phyloP scores from a whole-genome alignment of 2,888 invertebrate genomes.

The Temnothorax unifasciatus region DNA sequence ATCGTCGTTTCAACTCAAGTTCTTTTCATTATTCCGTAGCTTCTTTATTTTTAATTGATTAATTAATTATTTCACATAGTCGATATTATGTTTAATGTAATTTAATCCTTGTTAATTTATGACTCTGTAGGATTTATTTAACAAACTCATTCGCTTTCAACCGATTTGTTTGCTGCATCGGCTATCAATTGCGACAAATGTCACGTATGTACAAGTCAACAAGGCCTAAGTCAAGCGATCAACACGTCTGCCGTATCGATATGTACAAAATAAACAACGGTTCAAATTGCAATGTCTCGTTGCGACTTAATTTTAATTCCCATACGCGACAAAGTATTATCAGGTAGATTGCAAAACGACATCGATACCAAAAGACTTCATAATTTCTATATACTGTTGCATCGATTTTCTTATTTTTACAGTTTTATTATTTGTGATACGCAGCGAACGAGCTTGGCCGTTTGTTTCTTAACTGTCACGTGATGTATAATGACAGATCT shows the following conservation, averaged over 20 bases:
- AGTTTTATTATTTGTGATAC: background rate
- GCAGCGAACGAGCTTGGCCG: no score
- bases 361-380: background rate
- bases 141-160: background rate
- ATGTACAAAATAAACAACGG: background rate
- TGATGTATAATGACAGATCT: background rate
- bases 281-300: background rate
- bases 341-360: background rate
- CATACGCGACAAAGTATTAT: background rate
- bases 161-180: background rate
- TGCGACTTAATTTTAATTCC: background rate
- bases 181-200: conserved; percentile 6
- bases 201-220: background rate
- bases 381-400: background rate
- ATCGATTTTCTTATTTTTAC: background rate
- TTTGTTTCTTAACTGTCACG: background rate
- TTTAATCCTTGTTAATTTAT: background rate
- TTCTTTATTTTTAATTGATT: no score
- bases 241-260: background rate
- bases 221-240: background rate
- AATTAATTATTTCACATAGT: background rate
- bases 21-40: background rate
- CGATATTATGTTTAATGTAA: background rate
- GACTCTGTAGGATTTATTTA: background rate
- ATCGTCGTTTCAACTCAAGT: background rate